These are phyloP conservation scores for Myiozetetes cayanensis DNA, from an alignment of 2,113 vertebrate genomes.

Conservation along the genomic window DNA sequence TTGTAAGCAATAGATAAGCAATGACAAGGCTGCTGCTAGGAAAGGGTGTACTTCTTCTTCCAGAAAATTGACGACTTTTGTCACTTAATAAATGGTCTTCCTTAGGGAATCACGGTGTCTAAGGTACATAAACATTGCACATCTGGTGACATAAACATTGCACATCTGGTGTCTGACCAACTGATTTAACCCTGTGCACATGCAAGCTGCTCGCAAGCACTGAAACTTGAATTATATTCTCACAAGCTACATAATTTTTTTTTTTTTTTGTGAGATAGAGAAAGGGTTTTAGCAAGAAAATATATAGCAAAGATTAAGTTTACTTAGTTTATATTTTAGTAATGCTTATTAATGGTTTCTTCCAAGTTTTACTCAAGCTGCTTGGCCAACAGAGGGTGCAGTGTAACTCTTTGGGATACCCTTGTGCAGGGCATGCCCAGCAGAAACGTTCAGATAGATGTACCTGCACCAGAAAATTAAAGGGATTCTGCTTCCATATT, in stretches of 20 bases:
- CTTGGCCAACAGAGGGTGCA: slow-evolving; percentile 4
- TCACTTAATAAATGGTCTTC: not conserved
- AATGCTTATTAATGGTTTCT: not conserved
- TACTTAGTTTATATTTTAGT: not conserved
- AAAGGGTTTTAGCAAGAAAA: not conserved
- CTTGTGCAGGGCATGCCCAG: not conserved
- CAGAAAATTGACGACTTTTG: not conserved
- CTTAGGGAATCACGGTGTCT: not conserved
- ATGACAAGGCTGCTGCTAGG: not conserved
- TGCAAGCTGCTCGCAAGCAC: not conserved
- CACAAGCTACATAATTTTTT: not conserved
- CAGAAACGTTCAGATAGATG: not conserved
- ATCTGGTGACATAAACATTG: not conserved
- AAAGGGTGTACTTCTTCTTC: not conserved
- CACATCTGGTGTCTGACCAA: not conserved
- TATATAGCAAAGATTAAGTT: not conserved
- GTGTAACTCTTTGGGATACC: not conserved
- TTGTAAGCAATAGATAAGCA: not conserved
- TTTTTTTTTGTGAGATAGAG: not conserved
- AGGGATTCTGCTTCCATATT: not conserved
- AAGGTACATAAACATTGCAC: not conserved
- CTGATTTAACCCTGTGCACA: not conserved
- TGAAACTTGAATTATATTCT: not conserved
- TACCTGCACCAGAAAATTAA: not conserved
- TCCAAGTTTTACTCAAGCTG: not conserved